phyloP scores from a whole-genome alignment of 2,797 vertebrate genomes.

The Phalanger gymnotis region DNA sequence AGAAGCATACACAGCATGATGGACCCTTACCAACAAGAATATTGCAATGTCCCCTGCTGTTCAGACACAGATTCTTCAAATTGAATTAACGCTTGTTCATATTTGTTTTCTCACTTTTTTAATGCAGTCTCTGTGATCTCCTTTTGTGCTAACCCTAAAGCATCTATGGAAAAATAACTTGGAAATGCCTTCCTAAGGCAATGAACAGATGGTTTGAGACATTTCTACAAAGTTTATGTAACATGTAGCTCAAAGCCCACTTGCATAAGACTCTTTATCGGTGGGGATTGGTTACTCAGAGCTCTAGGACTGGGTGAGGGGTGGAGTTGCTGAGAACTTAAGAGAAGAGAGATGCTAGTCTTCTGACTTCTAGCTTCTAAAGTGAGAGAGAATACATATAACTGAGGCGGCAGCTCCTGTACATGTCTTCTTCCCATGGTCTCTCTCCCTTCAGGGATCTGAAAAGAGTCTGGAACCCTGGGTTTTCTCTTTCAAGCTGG shows the following conservation, averaged over 20 bases:
- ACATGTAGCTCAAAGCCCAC: background rate
- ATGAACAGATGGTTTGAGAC: background rate
- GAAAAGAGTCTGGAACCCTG: background rate
- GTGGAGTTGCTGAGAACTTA: background rate
- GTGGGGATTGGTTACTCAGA: background rate
- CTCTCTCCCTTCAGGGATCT: background rate
- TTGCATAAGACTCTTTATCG: background rate
- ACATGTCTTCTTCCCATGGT: background rate
- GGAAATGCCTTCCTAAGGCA: slow-evolving; percentile 62
- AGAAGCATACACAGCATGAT: slow-evolving; percentile 72
- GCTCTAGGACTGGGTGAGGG: too few species aligned
- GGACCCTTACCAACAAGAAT: slow-evolving; percentile 72
- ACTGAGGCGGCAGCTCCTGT: background rate
- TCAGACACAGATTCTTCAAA: slow-evolving; percentile 50
- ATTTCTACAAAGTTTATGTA: slow-evolving; percentile 49
- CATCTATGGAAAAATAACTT: slow-evolving; percentile 56
- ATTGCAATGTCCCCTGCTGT: slow-evolving; percentile 72
- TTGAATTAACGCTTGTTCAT: slow-evolving; percentile 78
- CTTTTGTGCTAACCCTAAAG: slow-evolving; percentile 68
- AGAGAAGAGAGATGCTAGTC: background rate
- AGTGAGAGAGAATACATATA: background rate
- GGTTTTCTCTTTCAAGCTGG: background rate
- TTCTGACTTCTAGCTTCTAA: background rate
- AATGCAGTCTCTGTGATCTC: slow-evolving; percentile 37
- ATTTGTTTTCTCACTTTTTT: slow-evolving; percentile 80